Percentiles rank a stretch among this genome's conserved stretches.
These are phyloP conservation scores for Halcyon senegalensis DNA, from an alignment of 2,113 vertebrate species.

Conservation along the genomic window DNA sequence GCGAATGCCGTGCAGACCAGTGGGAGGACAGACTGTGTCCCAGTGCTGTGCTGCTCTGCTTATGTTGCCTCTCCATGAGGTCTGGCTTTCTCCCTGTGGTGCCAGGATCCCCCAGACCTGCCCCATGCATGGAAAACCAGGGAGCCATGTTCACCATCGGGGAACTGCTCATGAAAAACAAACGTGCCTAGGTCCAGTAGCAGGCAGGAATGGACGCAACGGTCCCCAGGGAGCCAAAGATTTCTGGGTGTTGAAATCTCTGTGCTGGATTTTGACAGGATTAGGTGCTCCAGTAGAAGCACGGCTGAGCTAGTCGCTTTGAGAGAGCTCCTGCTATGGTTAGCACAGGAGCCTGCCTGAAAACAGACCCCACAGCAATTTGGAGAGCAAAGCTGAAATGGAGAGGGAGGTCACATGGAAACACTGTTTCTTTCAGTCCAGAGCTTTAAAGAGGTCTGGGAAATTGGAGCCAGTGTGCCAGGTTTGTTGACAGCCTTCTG, in stretches of 20 bases:
- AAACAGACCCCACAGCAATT: neutral
- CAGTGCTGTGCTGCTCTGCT: neutral
- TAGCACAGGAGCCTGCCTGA: neutral
- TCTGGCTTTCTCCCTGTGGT: neutral
- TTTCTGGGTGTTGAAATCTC: neutral
- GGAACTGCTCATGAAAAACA: neutral
- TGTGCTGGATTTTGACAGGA: neutral
- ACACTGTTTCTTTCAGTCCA: neutral
- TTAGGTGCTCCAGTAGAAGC: neutral
- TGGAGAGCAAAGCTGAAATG: neutral
- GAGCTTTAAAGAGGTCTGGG: neutral
- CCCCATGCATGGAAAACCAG: neutral
- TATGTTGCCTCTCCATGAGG: neutral
- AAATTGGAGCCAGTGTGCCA: neutral
- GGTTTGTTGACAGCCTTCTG: neutral
- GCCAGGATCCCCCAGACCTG: neutral
- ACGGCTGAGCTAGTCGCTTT: neutral
- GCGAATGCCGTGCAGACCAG: neutral
- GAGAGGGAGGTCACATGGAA: neutral
- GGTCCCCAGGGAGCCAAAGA: neutral
- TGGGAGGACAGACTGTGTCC: neutral
- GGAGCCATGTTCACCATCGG: neutral
- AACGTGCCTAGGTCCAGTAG: neutral
- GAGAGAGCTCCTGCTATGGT: neutral
- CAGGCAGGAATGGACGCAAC: neutral